These are phyloP conservation scores for Gorsachius magnificus DNA, from an alignment of 2,797 vertebrate species.

Conservation along the genomic window DNA sequence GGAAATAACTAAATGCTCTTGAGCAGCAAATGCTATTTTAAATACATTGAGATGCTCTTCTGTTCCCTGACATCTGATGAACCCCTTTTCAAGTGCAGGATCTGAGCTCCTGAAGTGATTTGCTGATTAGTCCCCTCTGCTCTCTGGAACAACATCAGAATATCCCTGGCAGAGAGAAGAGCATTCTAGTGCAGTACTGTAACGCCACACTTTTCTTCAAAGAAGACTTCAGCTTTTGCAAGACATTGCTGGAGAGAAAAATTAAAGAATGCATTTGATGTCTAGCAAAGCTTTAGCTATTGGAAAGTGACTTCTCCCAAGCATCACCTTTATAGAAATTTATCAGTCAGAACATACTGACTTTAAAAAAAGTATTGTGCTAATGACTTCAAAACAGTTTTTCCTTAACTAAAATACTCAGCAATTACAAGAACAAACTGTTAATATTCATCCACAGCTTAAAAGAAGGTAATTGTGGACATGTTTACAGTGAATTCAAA, in stretches of 20 bases:
- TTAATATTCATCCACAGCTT: background rate
- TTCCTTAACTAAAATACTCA: background rate
- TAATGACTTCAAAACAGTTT: background rate
- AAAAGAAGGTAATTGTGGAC: background rate
- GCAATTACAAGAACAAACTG: constrained; percentile 5
- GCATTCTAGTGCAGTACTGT: constrained; percentile 9
- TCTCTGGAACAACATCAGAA: constrained; percentile 50
- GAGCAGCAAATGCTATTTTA: background rate
- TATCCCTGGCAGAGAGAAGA: constrained; percentile 9
- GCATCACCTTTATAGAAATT: background rate
- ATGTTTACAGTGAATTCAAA: background rate
- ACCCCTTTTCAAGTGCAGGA: constrained; percentile 6
- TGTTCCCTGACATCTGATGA: background rate
- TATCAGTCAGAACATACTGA: constrained; percentile 25
- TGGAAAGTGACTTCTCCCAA: background rate
- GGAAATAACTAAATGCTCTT: background rate
- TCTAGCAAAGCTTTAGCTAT: background rate
- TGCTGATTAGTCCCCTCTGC: constrained; percentile 39
- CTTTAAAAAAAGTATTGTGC: background rate
- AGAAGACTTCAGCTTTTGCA: background rate
- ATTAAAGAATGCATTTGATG: constrained; percentile 42
- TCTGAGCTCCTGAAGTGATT: constrained; percentile 37
- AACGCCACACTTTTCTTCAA: constrained; percentile 7
- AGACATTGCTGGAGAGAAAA: constrained; percentile 13
- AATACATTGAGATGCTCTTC: background rate